Percentiles rank a stretch among this genome's conserved stretches.
These are phyloP conservation scores for Gymnothorax javanicus DNA, from an alignment of 2,797 vertebrate genomes.

Conservation along the genomic window DNA sequence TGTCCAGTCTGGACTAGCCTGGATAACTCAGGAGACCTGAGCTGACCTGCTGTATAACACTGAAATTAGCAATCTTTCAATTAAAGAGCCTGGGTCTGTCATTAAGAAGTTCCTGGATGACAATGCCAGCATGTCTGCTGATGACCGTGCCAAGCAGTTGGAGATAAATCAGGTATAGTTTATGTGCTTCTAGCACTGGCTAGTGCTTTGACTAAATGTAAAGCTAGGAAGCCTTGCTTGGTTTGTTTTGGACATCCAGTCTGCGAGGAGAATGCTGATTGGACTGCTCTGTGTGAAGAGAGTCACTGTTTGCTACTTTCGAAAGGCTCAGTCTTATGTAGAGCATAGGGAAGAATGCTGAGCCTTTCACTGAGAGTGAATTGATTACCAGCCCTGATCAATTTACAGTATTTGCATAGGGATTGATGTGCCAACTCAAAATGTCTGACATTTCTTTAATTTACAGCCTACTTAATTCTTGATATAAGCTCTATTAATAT, in stretches of 20 bases:
- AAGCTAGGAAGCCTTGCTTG: background rate
- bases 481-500: background rate
- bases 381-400: background rate
- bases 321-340: background rate
- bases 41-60: background rate
- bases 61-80: background rate
- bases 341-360: background rate
- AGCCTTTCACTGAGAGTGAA: background rate
- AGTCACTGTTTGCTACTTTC: background rate
- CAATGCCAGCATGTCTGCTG: conserved; percentile 71
- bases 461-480: background rate
- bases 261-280: background rate
- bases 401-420: background rate
- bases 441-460: background rate
- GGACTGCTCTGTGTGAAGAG: background rate
- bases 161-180: conserved; percentile 71
- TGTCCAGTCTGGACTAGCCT: background rate
- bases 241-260: background rate
- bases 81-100: conserved; percentile 55
- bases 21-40: background rate
- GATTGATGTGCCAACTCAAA: background rate
- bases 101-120: conserved; percentile 76
- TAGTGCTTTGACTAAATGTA: background rate
- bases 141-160: conserved; percentile 76
- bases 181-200: background rate